Evolutionary conservation across 2,888 invertebrate genomes (phyloP), one percentile per base, ranked within the genome.

Genomic region (Agrilus biguttatus): DNA sequence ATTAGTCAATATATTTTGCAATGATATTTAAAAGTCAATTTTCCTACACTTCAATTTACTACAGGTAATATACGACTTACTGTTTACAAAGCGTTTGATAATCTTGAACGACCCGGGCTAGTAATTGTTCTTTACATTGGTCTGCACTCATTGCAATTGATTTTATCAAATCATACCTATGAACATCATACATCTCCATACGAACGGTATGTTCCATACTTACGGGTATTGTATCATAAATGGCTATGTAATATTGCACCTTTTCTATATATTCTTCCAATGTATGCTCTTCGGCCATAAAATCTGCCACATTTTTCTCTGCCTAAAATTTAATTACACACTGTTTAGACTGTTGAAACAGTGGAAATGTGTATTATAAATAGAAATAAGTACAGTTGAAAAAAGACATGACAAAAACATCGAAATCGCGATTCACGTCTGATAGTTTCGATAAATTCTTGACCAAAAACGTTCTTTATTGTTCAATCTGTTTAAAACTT

Each of bases 141-240:
- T 78, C 74, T 0, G 89, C 86, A 21, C 81, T 70, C 10, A 69
- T 63, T 7, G 82, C 77, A 47, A 95, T 64, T 1, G 80, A 72
- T 13, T 72, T 71, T 37, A 93, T 83, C 28, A 93, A 69, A 42
- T 84, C 83, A 39, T 73, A 77, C 43, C 92, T 76, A 62, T 88
- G 81, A 61, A 93, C 80, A 57, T 86, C 82, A 60, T 87, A 95
- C 68, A 91, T 77, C 8, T 89, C 90, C 57, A 86, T 79, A 14
- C 80, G 76, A 14, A 84, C 73, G 1, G 82, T 80, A 46, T 78
- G 75, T 50, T 79, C 74, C 28, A 75, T 63, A 53, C 67, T 53
- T 40, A 69, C 46, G 1, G 79, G 76, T 46, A 85, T 78, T 44
- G 73, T 72, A 41, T 70, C 70, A 36, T 77, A 72, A 17, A 82